Base-by-base conservation (phyloP, 1,140 invertebrate species). In the Achroia grisella region DNA sequence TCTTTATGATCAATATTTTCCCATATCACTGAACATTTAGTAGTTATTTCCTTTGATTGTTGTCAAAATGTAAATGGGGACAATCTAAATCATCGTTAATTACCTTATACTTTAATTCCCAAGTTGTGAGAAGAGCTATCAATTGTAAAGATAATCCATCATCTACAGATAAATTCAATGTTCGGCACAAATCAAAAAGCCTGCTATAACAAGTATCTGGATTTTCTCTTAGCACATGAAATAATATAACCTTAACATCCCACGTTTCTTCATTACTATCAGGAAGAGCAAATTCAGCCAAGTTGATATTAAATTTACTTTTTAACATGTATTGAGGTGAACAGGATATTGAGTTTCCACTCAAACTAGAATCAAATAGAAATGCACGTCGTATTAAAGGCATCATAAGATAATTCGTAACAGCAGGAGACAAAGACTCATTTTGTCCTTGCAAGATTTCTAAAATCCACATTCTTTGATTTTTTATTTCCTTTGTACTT, bases 111-210 rank as follows among this genome's bases (percentile, higher is more conserved):
- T 82, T 75, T 15, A 85, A 59, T 30, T 83, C 67, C 83, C 83
- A 87, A 32, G 69, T 74, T 34, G 68, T 72, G 10, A 87, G 47
- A 36, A 85, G 43, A n/a, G 80, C 76, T 57, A 86, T 74, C 10
- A 87, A 48, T 50, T 86, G 71, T 42, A 83, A 67, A 14, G 75
- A 79, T 27, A 87, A 64, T n/a, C 81, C 84, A 47, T 86, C 70
- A 50, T 84, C 71, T 12, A 71, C 41, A 12, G 69, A 57, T 41
- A 86, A 57, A 56, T 82, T 75, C 45, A 85, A 71, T 0, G 72
- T 74, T 6, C 62, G 58, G 51, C 84, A 86, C 36, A 86, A 56
- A 44, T 86, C 81, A 4, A 62, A 36, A n/a, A 85, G 57, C 37
- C 70, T 47, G 10, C 75, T 68, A 29, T 71, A 68, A 13, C 56